A percentile compares a stretch with the other conserved stretches of the same genome.
These are phyloP conservation scores for Drosophila trapezifrons DNA, from an alignment of 1,140 invertebrate genomes.

Conservation along the genomic window DNA sequence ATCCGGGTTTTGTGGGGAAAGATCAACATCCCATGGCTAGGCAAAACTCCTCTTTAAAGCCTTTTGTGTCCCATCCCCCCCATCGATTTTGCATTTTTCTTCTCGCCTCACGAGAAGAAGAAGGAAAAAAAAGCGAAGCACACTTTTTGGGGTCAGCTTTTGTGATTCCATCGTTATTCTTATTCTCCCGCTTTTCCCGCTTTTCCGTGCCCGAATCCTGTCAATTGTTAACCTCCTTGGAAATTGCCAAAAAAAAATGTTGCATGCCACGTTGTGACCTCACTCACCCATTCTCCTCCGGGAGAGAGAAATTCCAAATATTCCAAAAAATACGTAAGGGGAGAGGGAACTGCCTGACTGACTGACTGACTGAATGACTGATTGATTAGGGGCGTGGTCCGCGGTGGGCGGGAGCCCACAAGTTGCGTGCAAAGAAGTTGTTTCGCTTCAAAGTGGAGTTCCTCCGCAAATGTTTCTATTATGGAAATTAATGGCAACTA, in stretches of 20 bases:
- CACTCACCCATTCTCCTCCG: slow-evolving; percentile 12
- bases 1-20: slow-evolving; percentile 24
- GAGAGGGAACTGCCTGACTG: slow-evolving; percentile 31
- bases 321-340: slow-evolving; percentile 3
- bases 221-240: slow-evolving; percentile 56
- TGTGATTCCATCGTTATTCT: slow-evolving; percentile 32
- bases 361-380: slow-evolving; percentile 61
- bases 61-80: slow-evolving; percentile 10
- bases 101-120: background rate
- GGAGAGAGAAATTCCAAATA: background rate
- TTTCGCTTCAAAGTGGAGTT: slow-evolving; percentile 11
- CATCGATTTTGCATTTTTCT: slow-evolving; percentile 74
- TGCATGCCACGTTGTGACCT: slow-evolving; percentile 52
- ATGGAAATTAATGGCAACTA: slow-evolving; percentile 51
- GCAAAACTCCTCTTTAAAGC: slow-evolving; percentile 53
- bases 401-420: slow-evolving; percentile 5
- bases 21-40: slow-evolving; percentile 37
- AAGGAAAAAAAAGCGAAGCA: background rate
- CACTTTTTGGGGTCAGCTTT: slow-evolving; percentile 36
- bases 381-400: slow-evolving; percentile 54
- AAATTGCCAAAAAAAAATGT: slow-evolving; percentile 44
- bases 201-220: slow-evolving; percentile 26
- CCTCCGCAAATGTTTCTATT: slow-evolving; percentile 39
- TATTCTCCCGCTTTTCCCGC: slow-evolving; percentile 25
- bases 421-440: slow-evolving; percentile 49